Evolutionary conservation across 2,113 vertebrate genomes (phyloP), one percentile per base, ranked within the genome.

Genomic region (Dasyornis broadbenti): DNA sequence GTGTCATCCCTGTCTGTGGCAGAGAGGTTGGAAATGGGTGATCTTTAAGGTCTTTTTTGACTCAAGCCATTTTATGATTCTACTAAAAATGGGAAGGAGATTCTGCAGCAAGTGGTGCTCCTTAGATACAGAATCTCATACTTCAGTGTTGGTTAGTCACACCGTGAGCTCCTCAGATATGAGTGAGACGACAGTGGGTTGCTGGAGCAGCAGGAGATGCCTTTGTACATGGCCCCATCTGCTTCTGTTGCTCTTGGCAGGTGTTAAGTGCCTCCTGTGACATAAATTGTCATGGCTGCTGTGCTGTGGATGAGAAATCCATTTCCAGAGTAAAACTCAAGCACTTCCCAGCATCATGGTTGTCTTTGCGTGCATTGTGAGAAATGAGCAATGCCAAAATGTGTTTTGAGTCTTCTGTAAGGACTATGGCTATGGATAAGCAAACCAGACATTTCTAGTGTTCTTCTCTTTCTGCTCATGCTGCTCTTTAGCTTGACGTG

Each of bases 141-240:
- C 13, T 37, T n/a, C 27, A 22, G 17, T 22, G 35, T 24, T 66
- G 30, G 26, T 66, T 28, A 28, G 23, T 66, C 47, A 37, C 21
- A 30, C 16, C 42, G 44, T 33, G 60, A 78, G 35, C 68, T 80
- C n/a, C 50, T 57, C 35, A 20, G n/a, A 16, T n/a, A 15, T 0
- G 16, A 40, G 39, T 19, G 7, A 71, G 78, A 23, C 40, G 82
- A 15, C 40, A 52, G 27, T 4, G 15, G 49, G 27, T 76, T 3
- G 6, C 26, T 69, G 80, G 66, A 71, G 57, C 35, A 75, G 73
- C 50, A 82, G 42, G 66, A 54, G 37, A 31, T 0, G 0, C 50
- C 33, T 82, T 35, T 1, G 1, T 35, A 35, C 53, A 2, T 15
- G 20, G 26, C 33, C 18, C 30, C 5, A 2, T 45, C 33, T 2